phyloP scores from a whole-genome alignment of 1,140 invertebrate species.

The Cydia splendana region DNA sequence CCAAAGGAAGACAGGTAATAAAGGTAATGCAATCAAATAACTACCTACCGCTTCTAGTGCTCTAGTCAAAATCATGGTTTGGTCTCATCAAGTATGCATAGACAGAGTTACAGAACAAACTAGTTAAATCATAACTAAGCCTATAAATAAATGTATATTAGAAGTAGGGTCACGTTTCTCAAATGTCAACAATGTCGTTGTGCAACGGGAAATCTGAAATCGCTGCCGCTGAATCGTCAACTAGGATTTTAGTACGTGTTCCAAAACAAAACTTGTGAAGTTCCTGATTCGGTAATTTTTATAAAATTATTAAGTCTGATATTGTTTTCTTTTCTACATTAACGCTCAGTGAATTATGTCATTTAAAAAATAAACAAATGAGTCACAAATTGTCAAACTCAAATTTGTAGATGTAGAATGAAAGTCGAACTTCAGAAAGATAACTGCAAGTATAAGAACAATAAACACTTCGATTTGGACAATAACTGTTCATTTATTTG shows the following conservation, averaged over 20 bases:
- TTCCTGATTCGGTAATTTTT: background rate
- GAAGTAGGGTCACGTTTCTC: background rate
- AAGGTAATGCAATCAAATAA: background rate
- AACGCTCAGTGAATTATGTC: no score
- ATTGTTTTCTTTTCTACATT: no score
- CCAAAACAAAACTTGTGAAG: background rate
- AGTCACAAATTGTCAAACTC: no score
- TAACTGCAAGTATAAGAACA: no score
- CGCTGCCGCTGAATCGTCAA: background rate
- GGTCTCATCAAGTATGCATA: slow-evolving; percentile 1
- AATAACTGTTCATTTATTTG: no score
- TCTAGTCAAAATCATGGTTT: background rate
- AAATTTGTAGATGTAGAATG: no score
- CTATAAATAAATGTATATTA: background rate
- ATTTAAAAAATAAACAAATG: no score
- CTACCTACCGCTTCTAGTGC: background rate
- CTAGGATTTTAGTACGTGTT: background rate
- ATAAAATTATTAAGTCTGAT: background rate
- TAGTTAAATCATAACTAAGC: background rate
- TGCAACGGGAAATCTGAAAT: background rate
- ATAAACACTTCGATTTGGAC: no score
- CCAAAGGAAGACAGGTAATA: background rate
- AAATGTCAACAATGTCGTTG: slow-evolving; percentile 10
- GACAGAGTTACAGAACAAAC: background rate
- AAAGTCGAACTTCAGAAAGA: no score